A percentile compares a stretch with the other conserved stretches of the same genome.
Conservation (phyloP, 2,888 invertebrate genomes). For the Panzeria rudis region DNA sequence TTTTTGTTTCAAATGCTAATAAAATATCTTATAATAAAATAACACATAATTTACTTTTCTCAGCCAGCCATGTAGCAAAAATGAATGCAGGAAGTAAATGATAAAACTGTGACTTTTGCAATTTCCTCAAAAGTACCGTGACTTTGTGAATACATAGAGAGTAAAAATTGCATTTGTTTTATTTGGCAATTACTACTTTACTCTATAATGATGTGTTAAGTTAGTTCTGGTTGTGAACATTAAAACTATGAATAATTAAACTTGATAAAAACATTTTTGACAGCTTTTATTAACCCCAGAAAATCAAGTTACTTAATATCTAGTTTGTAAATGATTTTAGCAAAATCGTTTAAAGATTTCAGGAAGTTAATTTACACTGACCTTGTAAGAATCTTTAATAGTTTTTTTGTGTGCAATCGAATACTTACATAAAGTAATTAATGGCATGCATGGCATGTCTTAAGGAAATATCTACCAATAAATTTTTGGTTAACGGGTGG, state of each 20-base stretch:
- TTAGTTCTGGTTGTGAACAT: conserved; percentile 51
- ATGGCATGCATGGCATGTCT: not conserved
- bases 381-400: conserved; percentile 2
- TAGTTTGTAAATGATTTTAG: conserved; percentile 10
- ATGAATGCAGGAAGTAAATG: conserved; percentile 68
- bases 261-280: not conserved
- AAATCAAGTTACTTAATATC: conserved; percentile 22
- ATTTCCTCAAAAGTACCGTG: conserved; percentile 55
- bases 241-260: conserved; percentile 16
- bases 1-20: conserved; percentile 19
- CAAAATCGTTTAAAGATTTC: not conserved
- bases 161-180: conserved; percentile 46
- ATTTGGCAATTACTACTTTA: conserved; percentile 4
- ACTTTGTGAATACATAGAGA: not conserved
- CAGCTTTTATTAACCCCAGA: conserved; percentile 3
- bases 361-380: not conserved
- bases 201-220: conserved; percentile 16
- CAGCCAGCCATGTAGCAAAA: conserved; percentile 18
- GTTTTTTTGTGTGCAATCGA: not conserved
- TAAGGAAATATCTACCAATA: too few species aligned
- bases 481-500: too few species aligned
- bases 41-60: conserved; percentile 38
- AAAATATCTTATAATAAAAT: not conserved
- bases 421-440: not conserved
- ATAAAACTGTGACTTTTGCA: conserved; percentile 56